phyloP scores from a whole-genome alignment of 35 echinoderm and acorn worm genomes.

The Ophiothrix spiculata region DNA sequence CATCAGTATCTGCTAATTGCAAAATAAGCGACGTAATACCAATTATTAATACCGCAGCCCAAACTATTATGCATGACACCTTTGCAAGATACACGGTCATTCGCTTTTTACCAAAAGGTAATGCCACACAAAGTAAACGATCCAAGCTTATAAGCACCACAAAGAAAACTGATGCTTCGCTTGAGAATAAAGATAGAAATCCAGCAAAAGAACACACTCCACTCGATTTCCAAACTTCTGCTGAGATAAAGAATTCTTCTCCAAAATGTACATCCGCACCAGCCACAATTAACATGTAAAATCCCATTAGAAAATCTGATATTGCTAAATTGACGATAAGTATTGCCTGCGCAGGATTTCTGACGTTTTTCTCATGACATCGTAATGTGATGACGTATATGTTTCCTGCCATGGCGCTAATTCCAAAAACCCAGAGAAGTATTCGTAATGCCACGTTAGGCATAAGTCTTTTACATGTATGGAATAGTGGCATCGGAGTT shows the following conservation, averaged over 20 bases:
- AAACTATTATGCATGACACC: constrained; percentile 9
- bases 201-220: constrained; percentile 31
- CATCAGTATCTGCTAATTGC: background rate
- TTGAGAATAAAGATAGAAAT: constrained; percentile 39
- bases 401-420: constrained; percentile 69
- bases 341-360: constrained; percentile 18
- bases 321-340: constrained; percentile 31
- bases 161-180: constrained; percentile 56
- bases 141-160: constrained; percentile 37
- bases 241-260: constrained; percentile 13
- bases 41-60: constrained; percentile 34
- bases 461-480: constrained; percentile 65
- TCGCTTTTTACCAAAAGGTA: constrained; percentile 31
- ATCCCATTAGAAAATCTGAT: constrained; percentile 43
- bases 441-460: constrained; percentile 45
- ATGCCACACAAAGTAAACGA: constrained; percentile 37
- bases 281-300: constrained; percentile 45
- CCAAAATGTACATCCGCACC: constrained; percentile 22
- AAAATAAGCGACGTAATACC: constrained; percentile 39
- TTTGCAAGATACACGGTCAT: constrained; percentile 29
- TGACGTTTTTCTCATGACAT: background rate
- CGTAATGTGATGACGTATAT: constrained; percentile 44
- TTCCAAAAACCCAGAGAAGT: constrained; percentile 60
- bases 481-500: background rate
- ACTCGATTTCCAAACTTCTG: constrained; percentile 40